Conservation (phyloP, 2,113 vertebrate genomes). For the Syrmaticus mikado region DNA sequence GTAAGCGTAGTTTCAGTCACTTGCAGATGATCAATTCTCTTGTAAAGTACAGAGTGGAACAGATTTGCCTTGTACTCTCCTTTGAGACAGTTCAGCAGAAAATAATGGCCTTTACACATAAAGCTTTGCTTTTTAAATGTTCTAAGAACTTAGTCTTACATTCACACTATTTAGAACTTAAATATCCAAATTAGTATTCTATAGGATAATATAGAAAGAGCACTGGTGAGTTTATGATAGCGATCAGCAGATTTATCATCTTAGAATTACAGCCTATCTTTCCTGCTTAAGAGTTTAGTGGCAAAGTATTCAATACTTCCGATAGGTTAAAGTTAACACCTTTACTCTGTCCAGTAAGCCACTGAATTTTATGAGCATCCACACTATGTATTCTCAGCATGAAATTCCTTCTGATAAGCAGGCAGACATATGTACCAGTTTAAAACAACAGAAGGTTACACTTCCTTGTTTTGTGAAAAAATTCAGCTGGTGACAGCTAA, state of each 20-base stretch:
- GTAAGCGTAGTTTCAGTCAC: background rate
- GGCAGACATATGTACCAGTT: background rate
- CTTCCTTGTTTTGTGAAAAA: background rate
- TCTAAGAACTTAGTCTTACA: background rate
- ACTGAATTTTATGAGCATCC: background rate
- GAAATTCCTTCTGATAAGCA: background rate
- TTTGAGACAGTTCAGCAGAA: background rate
- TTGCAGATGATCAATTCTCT: background rate
- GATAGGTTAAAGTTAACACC: background rate
- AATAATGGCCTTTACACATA: background rate
- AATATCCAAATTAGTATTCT: background rate
- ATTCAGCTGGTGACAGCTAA: background rate
- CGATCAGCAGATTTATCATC: background rate
- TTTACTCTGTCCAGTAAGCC: background rate
- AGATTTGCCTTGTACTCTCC: background rate
- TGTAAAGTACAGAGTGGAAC: background rate
- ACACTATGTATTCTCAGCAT: background rate
- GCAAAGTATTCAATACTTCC: background rate
- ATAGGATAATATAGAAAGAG: background rate
- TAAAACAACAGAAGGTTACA: background rate
- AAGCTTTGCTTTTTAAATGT: background rate
- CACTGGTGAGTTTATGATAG: background rate
- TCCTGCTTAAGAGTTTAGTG: background rate
- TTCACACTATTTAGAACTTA: background rate
- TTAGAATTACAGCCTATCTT: background rate